Base-by-base conservation (phyloP, 2,888 invertebrate genomes). In the Drosophila paramelanica region DNA sequence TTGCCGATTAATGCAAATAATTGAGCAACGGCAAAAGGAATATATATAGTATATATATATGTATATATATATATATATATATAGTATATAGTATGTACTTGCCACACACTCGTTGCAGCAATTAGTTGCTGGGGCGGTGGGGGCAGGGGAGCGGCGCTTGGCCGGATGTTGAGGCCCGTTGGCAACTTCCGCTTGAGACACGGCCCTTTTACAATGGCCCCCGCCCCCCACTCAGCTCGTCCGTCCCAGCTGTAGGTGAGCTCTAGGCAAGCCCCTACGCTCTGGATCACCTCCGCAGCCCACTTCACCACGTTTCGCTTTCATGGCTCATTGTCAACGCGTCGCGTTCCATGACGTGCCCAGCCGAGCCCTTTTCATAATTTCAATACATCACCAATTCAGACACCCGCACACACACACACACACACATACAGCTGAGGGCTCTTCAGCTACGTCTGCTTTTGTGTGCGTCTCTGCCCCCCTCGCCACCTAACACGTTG, bases 361-460 rank as follows among this genome's bases (percentile, higher is more conserved):
- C 73, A 68, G 77, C 62, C 64, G 84, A 75, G 81, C 81, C 81
- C 79, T 81, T 70, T 85, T 88, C 85, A 85, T 88, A 83, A 83
- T 83, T 88, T 88, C 88, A 77, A 81, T 82, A 74, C 86, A 81
- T 82, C 85, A 68, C 58, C 68, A 55, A 59, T 33, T 38, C 55
- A 45, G 50, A 61, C 69, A 69, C 55, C 53, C 57, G 55, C 61
- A 56, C 72, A 38, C 8, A 56, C 59, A 7, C 43, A 2, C 33
- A 31, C 25, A 46, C 39, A 45, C 53, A 53, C 49, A 50, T 75
- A 70, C 25, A 76, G 64, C 56, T 80, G 69, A 81, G 81, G 59
- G 76, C 81, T 31, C 81, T 77, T 69, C 52, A 71, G 58, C 42
- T 45, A 31, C 36, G 33, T 33, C 33, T 36, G 27, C 31, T 27